These are phyloP conservation scores for Drosophila leontia DNA, from an alignment of 1,140 invertebrate species.

Conservation along the genomic window DNA sequence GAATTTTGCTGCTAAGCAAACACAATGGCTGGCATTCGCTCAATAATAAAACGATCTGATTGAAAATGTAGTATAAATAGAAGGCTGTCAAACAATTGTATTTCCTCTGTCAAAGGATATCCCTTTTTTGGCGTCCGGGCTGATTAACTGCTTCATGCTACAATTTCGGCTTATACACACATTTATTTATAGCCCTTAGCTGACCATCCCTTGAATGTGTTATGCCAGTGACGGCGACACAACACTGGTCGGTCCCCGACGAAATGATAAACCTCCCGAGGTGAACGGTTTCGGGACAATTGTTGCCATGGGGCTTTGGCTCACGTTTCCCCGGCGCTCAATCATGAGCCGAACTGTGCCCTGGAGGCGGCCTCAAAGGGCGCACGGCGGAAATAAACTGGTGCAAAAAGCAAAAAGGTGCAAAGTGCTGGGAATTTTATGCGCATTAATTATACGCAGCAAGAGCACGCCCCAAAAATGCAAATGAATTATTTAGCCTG, in stretches of 20 bases:
- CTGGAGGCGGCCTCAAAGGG: constrained; percentile 14
- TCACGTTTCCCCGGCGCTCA: constrained; percentile 40
- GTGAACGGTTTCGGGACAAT: constrained; percentile 43
- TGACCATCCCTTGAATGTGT: constrained; percentile 16
- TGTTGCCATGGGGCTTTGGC: constrained; percentile 32
- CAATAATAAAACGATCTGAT: constrained; percentile 23
- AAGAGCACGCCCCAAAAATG: constrained; percentile 34
- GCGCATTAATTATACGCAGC: constrained; percentile 73
- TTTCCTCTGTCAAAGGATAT: constrained; percentile 12
- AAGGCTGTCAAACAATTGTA: constrained; percentile 12
- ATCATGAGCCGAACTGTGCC: constrained; percentile 54
- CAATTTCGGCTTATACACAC: constrained; percentile 18
- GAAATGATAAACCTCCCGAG: constrained; percentile 55
- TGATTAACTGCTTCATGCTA: constrained; percentile 36
- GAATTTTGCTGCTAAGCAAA: neutral
- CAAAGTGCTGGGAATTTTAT: constrained; percentile 65
- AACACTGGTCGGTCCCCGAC: constrained; percentile 23
- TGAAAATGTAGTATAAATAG: constrained; percentile 37
- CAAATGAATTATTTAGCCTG: constrained; percentile 77
- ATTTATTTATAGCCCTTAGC: constrained; percentile 41
- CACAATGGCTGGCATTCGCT: constrained; percentile 7
- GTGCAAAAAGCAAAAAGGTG: constrained; percentile 52
- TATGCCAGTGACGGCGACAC: constrained; percentile 33
- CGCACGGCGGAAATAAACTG: constrained; percentile 28
- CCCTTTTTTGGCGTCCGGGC: neutral